A percentile compares a stretch with the other conserved stretches of the same genome.
Conservation (phyloP, 2,797 vertebrate species). For the Numenius phaeopus region DNA sequence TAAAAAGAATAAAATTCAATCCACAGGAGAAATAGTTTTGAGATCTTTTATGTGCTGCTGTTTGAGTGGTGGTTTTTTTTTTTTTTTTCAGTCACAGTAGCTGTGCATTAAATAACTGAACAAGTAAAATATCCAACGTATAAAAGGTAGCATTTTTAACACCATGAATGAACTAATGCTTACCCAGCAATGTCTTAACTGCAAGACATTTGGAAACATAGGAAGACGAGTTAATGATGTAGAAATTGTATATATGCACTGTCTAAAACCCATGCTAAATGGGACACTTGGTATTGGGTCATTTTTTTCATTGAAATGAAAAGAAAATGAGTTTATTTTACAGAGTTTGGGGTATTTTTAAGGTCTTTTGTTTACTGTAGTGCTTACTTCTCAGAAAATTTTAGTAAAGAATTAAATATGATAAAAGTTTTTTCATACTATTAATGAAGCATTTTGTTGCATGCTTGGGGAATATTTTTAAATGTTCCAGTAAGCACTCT, state of each 20-base stretch:
- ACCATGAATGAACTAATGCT: conserved; percentile 48
- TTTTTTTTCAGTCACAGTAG: neutral
- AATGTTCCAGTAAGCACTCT: neutral
- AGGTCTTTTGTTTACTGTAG: conserved; percentile 43
- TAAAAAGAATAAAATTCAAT: neutral
- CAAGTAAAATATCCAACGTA: conserved; percentile 24
- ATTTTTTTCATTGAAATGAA: conserved; percentile 58
- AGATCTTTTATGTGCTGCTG: neutral
- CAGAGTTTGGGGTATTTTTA: neutral
- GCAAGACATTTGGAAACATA: conserved; percentile 51
- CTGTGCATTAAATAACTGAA: conserved; percentile 38
- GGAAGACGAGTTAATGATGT: conserved; percentile 70
- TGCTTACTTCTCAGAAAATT: conserved; percentile 45
- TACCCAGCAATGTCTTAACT: conserved; percentile 69
- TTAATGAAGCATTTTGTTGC: conserved; percentile 48
- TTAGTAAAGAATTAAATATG: conserved; percentile 59
- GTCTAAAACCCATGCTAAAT: conserved; percentile 54
- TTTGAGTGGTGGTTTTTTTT: neutral
- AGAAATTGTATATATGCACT: conserved; percentile 71
- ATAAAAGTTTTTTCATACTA: neutral
- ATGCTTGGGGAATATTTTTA: neutral
- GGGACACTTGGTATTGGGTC: conserved; percentile 26
- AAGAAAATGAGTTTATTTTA: conserved; percentile 71
- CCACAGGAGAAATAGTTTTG: neutral
- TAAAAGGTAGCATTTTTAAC: conserved; percentile 65